Percentiles rank a stretch among this genome's conserved stretches.
Evolutionary conservation across 2,113 vertebrate genomes (phyloP).

Genomic region (Hiodon tergisus): DNA sequence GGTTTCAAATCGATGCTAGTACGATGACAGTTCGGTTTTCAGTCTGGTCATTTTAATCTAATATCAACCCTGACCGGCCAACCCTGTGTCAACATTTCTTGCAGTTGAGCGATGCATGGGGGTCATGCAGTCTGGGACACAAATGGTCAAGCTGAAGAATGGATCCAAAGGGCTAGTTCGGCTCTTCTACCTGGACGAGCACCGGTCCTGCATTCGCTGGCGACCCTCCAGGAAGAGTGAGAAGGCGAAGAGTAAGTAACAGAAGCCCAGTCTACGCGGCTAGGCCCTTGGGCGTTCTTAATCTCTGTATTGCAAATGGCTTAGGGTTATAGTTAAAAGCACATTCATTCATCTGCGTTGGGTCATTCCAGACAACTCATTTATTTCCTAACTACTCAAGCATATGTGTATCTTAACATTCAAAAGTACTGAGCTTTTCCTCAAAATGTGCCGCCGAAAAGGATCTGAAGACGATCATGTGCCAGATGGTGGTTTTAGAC

Average conservation of each 20-base stretch:
- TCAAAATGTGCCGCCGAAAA: background rate
- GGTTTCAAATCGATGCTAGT: too few species aligned
- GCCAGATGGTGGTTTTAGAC: background rate
- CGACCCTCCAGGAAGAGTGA: constrained; percentile 93
- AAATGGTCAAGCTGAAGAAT: constrained; percentile 97
- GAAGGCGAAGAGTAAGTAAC: constrained; percentile 90
- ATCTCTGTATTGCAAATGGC: too few species aligned
- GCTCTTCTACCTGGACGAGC: constrained; percentile 97
- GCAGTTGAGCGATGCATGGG: constrained; percentile 98
- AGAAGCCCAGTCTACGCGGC: too few species aligned
- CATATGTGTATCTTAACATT: background rate
- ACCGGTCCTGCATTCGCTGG: constrained; percentile 92
- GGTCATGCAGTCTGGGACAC: constrained; percentile 98
- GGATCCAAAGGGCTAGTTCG: constrained; percentile 91
- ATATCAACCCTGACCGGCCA: background rate
- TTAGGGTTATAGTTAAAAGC: too few species aligned
- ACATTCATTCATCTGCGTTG: background rate
- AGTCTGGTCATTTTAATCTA: background rate
- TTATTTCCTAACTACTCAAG: background rate
- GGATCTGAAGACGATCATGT: background rate
- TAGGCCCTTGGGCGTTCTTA: too few species aligned
- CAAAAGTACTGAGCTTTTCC: background rate
- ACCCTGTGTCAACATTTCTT: constrained; percentile 26
- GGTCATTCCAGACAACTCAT: background rate
- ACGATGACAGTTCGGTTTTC: too few species aligned